Conservation (phyloP, 2,797 vertebrate genomes). For the Ficedula albicollis region DNA sequence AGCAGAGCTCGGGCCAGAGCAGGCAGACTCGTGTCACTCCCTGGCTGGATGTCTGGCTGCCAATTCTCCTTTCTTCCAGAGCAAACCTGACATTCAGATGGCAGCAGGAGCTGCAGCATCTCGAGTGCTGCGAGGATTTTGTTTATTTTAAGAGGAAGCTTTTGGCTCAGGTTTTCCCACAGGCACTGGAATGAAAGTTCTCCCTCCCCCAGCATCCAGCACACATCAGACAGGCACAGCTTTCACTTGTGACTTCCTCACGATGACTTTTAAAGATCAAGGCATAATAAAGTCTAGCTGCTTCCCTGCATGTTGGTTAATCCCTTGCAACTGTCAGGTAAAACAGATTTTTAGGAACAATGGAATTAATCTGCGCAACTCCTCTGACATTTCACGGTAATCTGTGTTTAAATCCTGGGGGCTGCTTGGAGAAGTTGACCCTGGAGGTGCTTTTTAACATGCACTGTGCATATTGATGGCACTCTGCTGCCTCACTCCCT, state of each 20-base stretch:
- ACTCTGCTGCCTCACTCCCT: background rate
- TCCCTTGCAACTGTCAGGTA: conserved; percentile 51
- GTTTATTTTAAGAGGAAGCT: conserved; percentile 35
- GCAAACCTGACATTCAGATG: background rate
- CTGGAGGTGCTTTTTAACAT: conserved; percentile 9
- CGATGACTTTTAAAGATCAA: conserved; percentile 47
- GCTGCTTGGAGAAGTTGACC: background rate
- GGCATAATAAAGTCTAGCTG: background rate
- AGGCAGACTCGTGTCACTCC: background rate
- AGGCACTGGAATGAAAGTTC: background rate
- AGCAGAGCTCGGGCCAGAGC: background rate
- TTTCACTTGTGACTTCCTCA: background rate
- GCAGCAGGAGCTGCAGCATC: conserved; percentile 21
- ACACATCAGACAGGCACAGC: background rate
- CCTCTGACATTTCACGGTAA: background rate
- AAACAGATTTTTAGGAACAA: conserved; percentile 36
- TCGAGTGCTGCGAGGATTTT: background rate
- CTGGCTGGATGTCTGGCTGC: background rate
- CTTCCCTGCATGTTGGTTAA: conserved; percentile 27
- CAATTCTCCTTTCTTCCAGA: background rate
- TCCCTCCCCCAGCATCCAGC: background rate
- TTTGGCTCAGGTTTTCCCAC: conserved; percentile 5
- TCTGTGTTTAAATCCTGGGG: conserved; percentile 25
- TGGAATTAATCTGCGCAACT: conserved; percentile 20
- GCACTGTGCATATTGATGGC: conserved; percentile 27